Evolutionary conservation across 2,797 vertebrate genomes (phyloP), one percentile per base, ranked within the genome.

Genomic region (Gallinago solitaria): DNA sequence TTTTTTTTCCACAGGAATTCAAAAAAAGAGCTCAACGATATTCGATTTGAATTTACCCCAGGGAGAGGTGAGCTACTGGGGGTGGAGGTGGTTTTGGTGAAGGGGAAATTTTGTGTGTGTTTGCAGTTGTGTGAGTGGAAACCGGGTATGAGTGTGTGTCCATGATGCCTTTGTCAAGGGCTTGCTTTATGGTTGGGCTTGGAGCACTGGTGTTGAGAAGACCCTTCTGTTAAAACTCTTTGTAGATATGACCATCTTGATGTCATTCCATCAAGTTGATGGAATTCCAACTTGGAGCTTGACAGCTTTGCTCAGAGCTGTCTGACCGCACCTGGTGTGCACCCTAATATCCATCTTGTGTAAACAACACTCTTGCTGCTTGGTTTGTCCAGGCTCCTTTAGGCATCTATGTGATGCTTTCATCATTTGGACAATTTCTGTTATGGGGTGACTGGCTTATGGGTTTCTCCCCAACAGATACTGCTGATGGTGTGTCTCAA

Each of bases 21-120:
- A 80, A 99, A 99, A 98, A 99, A 99, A 97, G 99, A 99, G 91
- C 98, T 99, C 81, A 99, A 99, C 89, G 99, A 99, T 96, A 99
- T 99, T 96, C 98, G 99, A 96, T 99, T 99, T 96, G 99, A 99
- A 97, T 99, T 99, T 82, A 99, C 99, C 98, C 99, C 99, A 77
- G 99, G 99, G 74, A 99, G 99, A 99, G 99, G 99, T 99, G 74
- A 98, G 98, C 53, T 67, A 11, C 3, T 56, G 75, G 83, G 56
- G 56, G 8, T 47, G 50, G 28, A 73, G 53, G 25, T 45, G 28
- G 25, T 27, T 61, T 56, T 48, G 48, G 23, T 32, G 47, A 25
- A 20, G 27, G 50, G 35, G 25, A 73, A 2, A 15, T 45, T 54
- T 6, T 57, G 39, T 56, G 35, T 56, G 76, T 0, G 33, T 6